phyloP scores from a whole-genome alignment of 2,797 vertebrate genomes.

The Eupleurogrammus muticus region DNA sequence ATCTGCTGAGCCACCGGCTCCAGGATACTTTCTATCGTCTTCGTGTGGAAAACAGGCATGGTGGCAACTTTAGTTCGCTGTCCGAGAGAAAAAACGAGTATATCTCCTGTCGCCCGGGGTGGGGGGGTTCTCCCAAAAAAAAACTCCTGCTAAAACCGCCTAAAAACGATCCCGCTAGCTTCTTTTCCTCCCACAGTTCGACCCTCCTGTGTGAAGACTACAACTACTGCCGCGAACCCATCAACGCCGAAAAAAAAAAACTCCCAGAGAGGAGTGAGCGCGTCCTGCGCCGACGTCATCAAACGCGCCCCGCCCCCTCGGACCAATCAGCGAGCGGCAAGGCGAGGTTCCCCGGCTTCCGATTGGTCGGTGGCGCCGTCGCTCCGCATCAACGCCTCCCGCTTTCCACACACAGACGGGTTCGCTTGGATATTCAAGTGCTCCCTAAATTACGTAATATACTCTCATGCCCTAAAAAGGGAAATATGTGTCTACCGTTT shows the following conservation, averaged over 20 bases:
- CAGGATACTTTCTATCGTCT: slow-evolving; percentile 98
- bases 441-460: slow-evolving; percentile 87
- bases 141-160: slow-evolving; percentile 33
- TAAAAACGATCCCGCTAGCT: slow-evolving; percentile 33
- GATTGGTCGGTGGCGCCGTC: slow-evolving; percentile 68
- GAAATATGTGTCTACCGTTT: slow-evolving; percentile 77
- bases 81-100: slow-evolving; percentile 55
- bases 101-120: slow-evolving; percentile 17
- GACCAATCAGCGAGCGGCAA: slow-evolving; percentile 69
- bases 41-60: slow-evolving; percentile 99
- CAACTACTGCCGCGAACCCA: slow-evolving; percentile 66
- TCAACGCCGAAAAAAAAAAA: slow-evolving; percentile 68
- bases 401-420: slow-evolving; percentile 50
- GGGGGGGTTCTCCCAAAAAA: slow-evolving; percentile 49
- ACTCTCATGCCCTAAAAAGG: slow-evolving; percentile 92
- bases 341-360: not conserved
- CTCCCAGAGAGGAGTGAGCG: slow-evolving; percentile 44
- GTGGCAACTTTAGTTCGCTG: slow-evolving; percentile 66
- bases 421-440: slow-evolving; percentile 75
- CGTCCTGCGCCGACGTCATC: slow-evolving; percentile 56
- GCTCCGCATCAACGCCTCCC: slow-evolving; percentile 44
- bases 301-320: slow-evolving; percentile 11
- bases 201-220: slow-evolving; percentile 58
- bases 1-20: slow-evolving; percentile 99
- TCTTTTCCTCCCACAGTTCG: slow-evolving; percentile 55